Conservation (phyloP, 2,888 invertebrate species). For the Polyommatus icarus region DNA sequence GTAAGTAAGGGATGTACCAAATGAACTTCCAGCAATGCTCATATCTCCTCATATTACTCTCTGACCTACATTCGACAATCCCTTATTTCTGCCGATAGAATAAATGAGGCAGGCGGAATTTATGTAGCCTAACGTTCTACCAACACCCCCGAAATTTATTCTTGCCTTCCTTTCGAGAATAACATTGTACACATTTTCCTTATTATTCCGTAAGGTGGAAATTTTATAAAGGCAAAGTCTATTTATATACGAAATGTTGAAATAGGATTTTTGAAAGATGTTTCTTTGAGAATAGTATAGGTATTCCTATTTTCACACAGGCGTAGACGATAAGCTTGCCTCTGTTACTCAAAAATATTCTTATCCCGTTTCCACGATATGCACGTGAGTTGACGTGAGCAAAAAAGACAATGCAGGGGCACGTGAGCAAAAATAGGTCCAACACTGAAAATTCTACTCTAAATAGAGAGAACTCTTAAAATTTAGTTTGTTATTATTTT, state of each 20-base stretch:
- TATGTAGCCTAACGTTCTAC: conserved; percentile 21
- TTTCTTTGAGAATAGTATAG: background rate
- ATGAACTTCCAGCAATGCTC: conserved; percentile 3
- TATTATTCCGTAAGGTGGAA: conserved; percentile 14
- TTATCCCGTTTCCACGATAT: too few species aligned
- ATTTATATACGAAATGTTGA: background rate
- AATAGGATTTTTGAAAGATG: background rate
- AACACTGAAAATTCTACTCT: too few species aligned
- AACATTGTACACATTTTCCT: conserved; percentile 17
- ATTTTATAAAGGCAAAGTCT: conserved; percentile 1
- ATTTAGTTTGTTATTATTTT: too few species aligned
- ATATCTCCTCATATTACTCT: conserved; percentile 15
- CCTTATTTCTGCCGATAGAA: conserved; percentile 26
- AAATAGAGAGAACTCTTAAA: too few species aligned
- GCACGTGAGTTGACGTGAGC: too few species aligned
- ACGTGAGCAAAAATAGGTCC: too few species aligned
- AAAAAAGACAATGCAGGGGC: too few species aligned
- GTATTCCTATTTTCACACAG: too few species aligned
- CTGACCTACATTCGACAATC: conserved; percentile 17
- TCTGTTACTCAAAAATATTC: too few species aligned
- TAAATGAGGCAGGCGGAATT: conserved; percentile 27
- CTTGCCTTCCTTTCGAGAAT: background rate
- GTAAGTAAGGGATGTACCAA: background rate
- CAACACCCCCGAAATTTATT: conserved; percentile 26
- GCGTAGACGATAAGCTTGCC: too few species aligned